Percentiles rank a stretch among this genome's conserved stretches.
Evolutionary conservation across 2,797 vertebrate species (phyloP).

Genomic region (Botia almorhae): DNA sequence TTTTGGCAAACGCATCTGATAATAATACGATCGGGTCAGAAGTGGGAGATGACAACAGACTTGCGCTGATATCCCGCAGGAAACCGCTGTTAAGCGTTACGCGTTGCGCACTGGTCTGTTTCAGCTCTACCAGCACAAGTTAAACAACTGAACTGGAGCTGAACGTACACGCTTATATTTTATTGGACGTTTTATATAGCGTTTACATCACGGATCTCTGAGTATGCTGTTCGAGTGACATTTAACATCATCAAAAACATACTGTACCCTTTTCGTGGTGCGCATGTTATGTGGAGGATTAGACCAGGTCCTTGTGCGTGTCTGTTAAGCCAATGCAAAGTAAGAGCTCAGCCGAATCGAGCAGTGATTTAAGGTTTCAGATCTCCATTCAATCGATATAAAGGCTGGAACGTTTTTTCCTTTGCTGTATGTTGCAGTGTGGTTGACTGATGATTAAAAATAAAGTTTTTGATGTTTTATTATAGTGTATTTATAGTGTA

Average conservation of each 20-base stretch:
- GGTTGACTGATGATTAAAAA: too few species aligned
- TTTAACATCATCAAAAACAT: neutral
- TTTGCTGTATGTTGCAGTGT: too few species aligned
- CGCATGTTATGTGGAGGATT: neutral
- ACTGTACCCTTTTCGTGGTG: neutral
- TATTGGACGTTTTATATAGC: neutral
- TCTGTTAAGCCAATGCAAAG: slow-evolving; percentile 7
- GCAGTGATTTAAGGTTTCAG: neutral
- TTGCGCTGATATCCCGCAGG: slow-evolving; percentile 16
- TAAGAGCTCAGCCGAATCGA: neutral
- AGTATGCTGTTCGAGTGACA: neutral
- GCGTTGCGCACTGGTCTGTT: neutral
- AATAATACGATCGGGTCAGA: slow-evolving; percentile 13
- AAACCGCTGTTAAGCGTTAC: neutral
- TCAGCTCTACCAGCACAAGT: slow-evolving; percentile 32
- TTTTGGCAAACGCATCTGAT: slow-evolving; percentile 4
- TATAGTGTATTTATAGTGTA: too few species aligned
- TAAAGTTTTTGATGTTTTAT: too few species aligned
- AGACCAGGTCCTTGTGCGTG: neutral
- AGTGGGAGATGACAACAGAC: slow-evolving; percentile 27
- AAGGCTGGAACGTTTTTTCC: neutral
- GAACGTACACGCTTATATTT: neutral
- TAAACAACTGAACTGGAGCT: slow-evolving; percentile 24
- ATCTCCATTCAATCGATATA: neutral
- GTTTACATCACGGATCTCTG: neutral